Base-by-base conservation (phyloP, 2,888 invertebrate genomes). In the Parnassius glacialis region DNA sequence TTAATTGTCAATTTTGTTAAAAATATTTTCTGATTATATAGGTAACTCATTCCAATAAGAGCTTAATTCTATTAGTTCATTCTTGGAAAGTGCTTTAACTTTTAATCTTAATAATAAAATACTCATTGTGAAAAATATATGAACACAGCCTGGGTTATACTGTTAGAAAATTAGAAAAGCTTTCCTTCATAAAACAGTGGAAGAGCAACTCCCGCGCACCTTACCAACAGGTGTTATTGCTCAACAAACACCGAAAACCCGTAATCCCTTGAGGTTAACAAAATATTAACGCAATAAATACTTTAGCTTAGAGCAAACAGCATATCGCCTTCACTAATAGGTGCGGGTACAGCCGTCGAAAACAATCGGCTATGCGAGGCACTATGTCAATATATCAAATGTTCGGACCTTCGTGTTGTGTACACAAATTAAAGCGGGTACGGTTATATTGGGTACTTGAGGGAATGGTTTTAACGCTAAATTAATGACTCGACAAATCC, bases 221-320 rank as follows among this genome's bases (percentile, higher is more conserved):
- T 56, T 67, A 73, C 81, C 83, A 84, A 87, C 85, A 87, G 75
- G 73, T 86, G 83, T 81, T 84, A 88, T 87, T 84, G 82, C 86
- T 86, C 74, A 71, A 79, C 85, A 88, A 88, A 89, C 79, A 88
- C 68, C 68, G 74, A 80, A 83, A 89, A 89, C 88, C 86, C 83
- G 87, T 87, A 83, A 83, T 87, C 84, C 81, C 84, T 83, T 85
- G 86, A 89, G 90, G 90, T 90, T 89, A 90, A 88, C 78, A 87
- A 78, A 89, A 89, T 83, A 89, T 78, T 78, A 78, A 74, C 87
- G 87, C 83, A 87, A 88, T 83, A 83, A 82, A 84, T 87, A 85
- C 81, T 87, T 85, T 80, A 83, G 80, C 78, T 72, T 68, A 76
- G 72, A 76, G 79, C 77, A 85, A 87, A 88, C 73, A 84, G 70